Evolutionary conservation across 2,113 vertebrate genomes (phyloP), one percentile per base, ranked within the genome.

Genomic region (Nyctereutes procyonoides): DNA sequence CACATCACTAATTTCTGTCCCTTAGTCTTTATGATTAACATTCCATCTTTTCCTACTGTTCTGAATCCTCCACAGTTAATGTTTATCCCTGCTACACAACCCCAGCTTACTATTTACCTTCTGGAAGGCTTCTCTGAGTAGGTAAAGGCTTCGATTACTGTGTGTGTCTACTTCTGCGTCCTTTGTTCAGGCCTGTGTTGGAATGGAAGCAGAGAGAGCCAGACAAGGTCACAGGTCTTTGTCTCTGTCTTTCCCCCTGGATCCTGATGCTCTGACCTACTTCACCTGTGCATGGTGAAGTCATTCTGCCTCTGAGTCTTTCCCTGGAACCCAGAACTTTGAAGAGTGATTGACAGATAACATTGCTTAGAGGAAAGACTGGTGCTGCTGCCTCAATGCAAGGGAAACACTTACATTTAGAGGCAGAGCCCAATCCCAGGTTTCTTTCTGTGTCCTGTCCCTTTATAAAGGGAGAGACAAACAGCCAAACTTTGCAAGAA

Each of bases 351-450:
- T 19, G 38, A 67, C 0, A 56, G 28, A 76, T 65, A 11, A 13
- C 26, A 11, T 30, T 32, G 14, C 32, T 76, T 20, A 76, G 15
- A 69, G 81, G 8, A 62, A 43, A 87, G 56, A 53, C 3, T 32
- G 3, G 0, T 38, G 3, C 4, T 55, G 19, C 10, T 51, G 22
- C 7, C 51, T 10, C 19, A 35, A 63, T 14, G 15, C 5, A 88
- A 80, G 73, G 8, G 19, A 84, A 56, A 26, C 19, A 84, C 97
- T 96, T 94, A 97, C 91, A n/a, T 92, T 51, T 30, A 85, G 30
- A 73, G 38, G 28, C 11, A 85, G 77, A 53, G 4, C 22, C 69
- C 65, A 69, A 9, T 13, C 12, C 24, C 51, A 60, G 28, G 2
- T 92, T 77, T 7, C 32, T 90, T 93, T 79, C 8, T 62, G 12